These are phyloP conservation scores for Phrynocephalus versicolor DNA, from an alignment of 2,113 vertebrate species.

Conservation along the genomic window DNA sequence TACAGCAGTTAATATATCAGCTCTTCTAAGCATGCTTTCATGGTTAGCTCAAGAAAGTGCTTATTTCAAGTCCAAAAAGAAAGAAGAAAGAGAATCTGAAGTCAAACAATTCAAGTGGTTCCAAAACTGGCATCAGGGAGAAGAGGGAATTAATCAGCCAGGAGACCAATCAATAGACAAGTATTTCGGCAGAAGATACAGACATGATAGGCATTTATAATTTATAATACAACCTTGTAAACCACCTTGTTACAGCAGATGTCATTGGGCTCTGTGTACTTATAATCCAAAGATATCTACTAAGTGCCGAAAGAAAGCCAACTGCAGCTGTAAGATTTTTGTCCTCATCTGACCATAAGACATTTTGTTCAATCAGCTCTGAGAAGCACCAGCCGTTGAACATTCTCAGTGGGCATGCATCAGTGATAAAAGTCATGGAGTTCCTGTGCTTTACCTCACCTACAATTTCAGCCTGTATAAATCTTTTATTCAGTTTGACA, in stretches of 20 bases:
- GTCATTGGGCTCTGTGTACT: background rate
- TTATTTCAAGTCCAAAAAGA: conserved; percentile 56
- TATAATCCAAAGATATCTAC: conserved; percentile 14
- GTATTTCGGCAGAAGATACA: conserved; percentile 32
- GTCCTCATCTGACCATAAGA: background rate
- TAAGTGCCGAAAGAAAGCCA: background rate
- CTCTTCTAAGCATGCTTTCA: conserved; percentile 38
- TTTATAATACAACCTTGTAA: conserved; percentile 40
- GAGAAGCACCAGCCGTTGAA: background rate
- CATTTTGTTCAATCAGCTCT: background rate
- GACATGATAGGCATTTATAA: conserved; percentile 32
- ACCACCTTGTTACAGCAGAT: background rate
- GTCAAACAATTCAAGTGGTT: conserved; percentile 51
- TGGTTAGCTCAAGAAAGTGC: conserved; percentile 50
- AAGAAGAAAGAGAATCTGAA: conserved; percentile 11
- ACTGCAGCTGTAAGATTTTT: background rate
- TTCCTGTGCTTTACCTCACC: background rate
- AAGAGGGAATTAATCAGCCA: conserved; percentile 7
- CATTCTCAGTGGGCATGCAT: background rate
- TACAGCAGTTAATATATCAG: conserved; percentile 64
- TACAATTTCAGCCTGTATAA: background rate
- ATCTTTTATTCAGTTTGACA: background rate
- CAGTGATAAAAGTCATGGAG: background rate
- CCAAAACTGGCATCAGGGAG: conserved; percentile 9
- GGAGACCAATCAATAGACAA: conserved; percentile 26